phyloP scores from a whole-genome alignment of 2,888 invertebrate species.

The Nebria brevicollis region DNA sequence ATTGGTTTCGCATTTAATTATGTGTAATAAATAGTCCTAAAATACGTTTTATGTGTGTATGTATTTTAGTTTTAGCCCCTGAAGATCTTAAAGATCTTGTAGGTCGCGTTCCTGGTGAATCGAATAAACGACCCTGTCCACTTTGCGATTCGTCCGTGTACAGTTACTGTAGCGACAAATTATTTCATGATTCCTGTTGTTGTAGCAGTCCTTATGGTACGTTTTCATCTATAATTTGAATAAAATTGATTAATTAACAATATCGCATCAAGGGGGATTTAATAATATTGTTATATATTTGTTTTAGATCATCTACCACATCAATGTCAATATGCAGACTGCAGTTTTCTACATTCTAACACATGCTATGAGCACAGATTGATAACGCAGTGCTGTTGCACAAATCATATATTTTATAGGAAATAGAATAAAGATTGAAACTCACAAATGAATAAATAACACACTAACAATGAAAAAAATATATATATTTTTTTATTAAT shows the following conservation, averaged over 20 bases:
- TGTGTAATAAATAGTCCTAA: no score
- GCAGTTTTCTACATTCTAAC: constrained; percentile 79
- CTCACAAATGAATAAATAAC: not conserved
- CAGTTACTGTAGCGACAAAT: constrained; percentile 79
- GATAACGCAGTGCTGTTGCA: constrained; percentile 79
- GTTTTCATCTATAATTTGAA: constrained; percentile 30
- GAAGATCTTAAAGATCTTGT: constrained; percentile 32
- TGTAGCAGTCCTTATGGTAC: constrained; percentile 67
- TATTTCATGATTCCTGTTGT: constrained; percentile 81
- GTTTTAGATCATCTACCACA: constrained; percentile 67
- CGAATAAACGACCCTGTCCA: constrained; percentile 67
- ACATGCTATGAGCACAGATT: constrained; percentile 77
- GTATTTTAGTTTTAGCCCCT: constrained; percentile 15
- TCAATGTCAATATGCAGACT: constrained; percentile 75
- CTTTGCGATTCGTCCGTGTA: constrained; percentile 81
- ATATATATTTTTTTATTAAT: constrained; percentile 31
- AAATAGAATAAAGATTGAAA: not conserved
- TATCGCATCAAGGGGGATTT: no score
- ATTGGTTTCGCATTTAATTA: not conserved
- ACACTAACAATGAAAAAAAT: constrained; percentile 41
- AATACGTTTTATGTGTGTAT: not conserved
- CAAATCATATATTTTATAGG: constrained; percentile 49
- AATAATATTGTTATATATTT: constrained; percentile 47
- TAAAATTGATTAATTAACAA: no score
- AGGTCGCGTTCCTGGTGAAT: constrained; percentile 15